Base-by-base conservation (phyloP, 2,888 invertebrate genomes). In the Parnassius glacialis region DNA sequence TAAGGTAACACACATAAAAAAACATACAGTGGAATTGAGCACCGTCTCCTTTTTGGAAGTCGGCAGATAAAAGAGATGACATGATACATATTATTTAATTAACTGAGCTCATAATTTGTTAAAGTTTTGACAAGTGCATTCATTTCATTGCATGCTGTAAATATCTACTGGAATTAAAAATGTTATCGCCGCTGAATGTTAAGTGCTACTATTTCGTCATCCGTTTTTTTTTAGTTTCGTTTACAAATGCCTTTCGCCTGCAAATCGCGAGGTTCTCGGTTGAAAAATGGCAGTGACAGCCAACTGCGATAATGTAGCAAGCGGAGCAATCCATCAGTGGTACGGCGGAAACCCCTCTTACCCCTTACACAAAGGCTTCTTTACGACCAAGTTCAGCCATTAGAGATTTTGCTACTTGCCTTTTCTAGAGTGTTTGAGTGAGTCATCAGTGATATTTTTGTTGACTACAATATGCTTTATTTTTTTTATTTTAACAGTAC, bases 301-400 rank as follows among this genome's bases (percentile, higher is more conserved):
- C 75, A 74, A 73, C 74, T 70, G 81, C 79, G 84, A 84, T 86
- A 86, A 85, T 84, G 81, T 81, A 79, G 78, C 74, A 71, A 74
- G 76, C 76, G 69, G 75, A 75, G 78, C 80, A 76, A 85, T 83
- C 82, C 80, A 78, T 79, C 81, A 80, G 78, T 59, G 70, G 70
- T 61, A 68, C 70, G 70, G 68, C 73, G 75, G 70, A 67, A 68
- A 64, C 67, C 64, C 70, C 68, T 64, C 69, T 66, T 68, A 68
- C 62, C 67, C 68, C 68, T 68, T 64, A 53, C 13, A 56, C 59
- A 70, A 74, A 67, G 70, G 70, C 70, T 67, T 65, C 62, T 69
- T 70, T 72, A 67, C 70, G 52, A 56, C 51, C 58, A 58, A 62
- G 62, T 62, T 62, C 58, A 42, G 34, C 62, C 62, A 62, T 62